Base-by-base conservation (phyloP, 1,140 invertebrate species). In the Idris sp. region DNA sequence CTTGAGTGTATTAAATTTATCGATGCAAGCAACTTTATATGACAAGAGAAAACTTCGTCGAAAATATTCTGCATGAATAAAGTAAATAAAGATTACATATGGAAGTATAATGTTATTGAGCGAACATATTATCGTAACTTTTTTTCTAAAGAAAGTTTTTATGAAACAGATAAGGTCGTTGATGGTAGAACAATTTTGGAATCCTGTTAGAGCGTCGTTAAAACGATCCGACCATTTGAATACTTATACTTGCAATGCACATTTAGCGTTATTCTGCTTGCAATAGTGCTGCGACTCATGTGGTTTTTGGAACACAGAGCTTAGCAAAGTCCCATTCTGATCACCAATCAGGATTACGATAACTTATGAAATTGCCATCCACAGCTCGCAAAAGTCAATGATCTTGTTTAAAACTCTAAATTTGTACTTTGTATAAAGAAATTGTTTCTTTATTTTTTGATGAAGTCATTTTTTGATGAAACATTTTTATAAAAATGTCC, bases 261-360 rank as follows among this genome's bases (percentile, higher is more conserved):
- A 38, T 14, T 48, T 15, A 8, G 49, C 15, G 38, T 69, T 59
- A 59, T 59, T 69, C 30, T 25, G 30, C 18, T 44, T 38, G 38
- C 13, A 19, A 43, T 35, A 26, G 14, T 13, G 22, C 48, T 41
- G 31, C 44, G 54, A 71, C 31, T 54, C 40, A 44, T 31, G 56
- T 25, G 31, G 56, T 38, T 53, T 71, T 61, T 22, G n/a, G 38
- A 48, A 53, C 31, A 40, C 26, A 28, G 36, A 35, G 36, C 43
- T 58, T 44, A 69, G 40, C 14, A 41, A 72, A 62, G 67, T 62
- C 54, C 53, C 26, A 49, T 68, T 49, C 51, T 56, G 40, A 62
- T 72, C 56, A 61, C 58, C 49, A 72, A 62, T 72, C 67, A 72
- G 41, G 41, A 72, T 72, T 72, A 72, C 58, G 19, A 14, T 2